These are phyloP conservation scores for Stegodyphus dumicola DNA, from an alignment of 1,140 invertebrate species.

Conservation along the genomic window DNA sequence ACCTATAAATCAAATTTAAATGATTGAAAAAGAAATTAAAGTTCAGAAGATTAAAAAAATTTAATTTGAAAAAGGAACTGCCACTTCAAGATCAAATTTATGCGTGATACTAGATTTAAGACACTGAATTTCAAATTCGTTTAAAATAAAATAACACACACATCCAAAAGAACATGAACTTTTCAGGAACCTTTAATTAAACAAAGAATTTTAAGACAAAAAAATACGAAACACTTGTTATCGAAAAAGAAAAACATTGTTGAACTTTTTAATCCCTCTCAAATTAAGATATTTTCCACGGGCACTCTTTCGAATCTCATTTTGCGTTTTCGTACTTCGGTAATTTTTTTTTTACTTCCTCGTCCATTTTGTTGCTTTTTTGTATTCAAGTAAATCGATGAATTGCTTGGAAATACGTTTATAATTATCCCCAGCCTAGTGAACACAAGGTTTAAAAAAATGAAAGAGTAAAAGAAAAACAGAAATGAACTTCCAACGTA, in stretches of 20 bases:
- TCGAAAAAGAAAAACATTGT: not conserved
- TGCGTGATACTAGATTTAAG: no score
- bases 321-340: conserved; percentile 1
- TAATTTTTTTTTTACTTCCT: not conserved
- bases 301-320: conserved; percentile 21
- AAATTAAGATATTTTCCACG: conserved; percentile 27
- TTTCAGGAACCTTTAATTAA: no score
- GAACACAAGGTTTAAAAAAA: not conserved
- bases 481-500: not conserved
- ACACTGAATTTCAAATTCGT: no score
- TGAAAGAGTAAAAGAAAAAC: not conserved
- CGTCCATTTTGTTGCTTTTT: not conserved
- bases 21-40: no score
- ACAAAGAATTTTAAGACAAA: not conserved
- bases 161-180: no score
- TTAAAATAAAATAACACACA: no score
- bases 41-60: no score
- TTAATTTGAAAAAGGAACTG: no score
- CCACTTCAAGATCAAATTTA: no score
- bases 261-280: conserved; percentile 9
- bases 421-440: conserved; percentile 24
- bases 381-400: conserved; percentile 13
- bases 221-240: conserved; percentile 2
- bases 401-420: conserved; percentile 41
- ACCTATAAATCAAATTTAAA: no score